These are phyloP conservation scores for Rhamphomyia laevipes DNA, from an alignment of 2,888 invertebrate genomes.

Conservation along the genomic window DNA sequence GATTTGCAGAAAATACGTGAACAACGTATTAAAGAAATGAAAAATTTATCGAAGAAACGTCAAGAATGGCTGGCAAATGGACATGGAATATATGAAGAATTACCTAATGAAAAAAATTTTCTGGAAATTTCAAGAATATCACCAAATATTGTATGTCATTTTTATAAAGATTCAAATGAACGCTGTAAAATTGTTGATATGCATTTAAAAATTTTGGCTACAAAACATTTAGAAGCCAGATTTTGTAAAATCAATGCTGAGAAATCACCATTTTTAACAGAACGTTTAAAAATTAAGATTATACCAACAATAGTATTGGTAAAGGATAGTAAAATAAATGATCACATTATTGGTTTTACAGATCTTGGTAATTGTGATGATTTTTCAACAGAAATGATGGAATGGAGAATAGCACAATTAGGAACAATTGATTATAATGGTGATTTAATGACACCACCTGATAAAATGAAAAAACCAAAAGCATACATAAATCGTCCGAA, in stretches of 20 bases:
- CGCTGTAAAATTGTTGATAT: constrained; percentile 89
- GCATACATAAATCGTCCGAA: constrained; percentile 39
- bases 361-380: constrained; percentile 90
- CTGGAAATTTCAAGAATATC: constrained; percentile 85
- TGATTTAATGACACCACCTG: constrained; percentile 52
- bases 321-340: constrained; percentile 64
- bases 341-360: constrained; percentile 90
- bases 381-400: constrained; percentile 81
- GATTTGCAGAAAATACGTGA: constrained; percentile 76
- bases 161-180: constrained; percentile 73
- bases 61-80: constrained; percentile 77
- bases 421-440: constrained; percentile 57
- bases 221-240: constrained; percentile 61
- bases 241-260: constrained; percentile 81
- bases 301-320: constrained; percentile 84
- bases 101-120: constrained; percentile 86
- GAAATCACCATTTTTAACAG: constrained; percentile 79
- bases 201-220: constrained; percentile 77
- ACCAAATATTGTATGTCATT: constrained; percentile 78
- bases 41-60: constrained; percentile 64
- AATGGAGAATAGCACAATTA: constrained; percentile 76
- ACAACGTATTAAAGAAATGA: constrained; percentile 72
- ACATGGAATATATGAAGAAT: constrained; percentile 76
- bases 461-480: constrained; percentile 39
- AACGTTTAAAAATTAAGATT: constrained; percentile 74